Percentiles rank a stretch among this genome's conserved stretches.
Conservation (phyloP, 2,797 vertebrate species). For the Phalanger gymnotis region DNA sequence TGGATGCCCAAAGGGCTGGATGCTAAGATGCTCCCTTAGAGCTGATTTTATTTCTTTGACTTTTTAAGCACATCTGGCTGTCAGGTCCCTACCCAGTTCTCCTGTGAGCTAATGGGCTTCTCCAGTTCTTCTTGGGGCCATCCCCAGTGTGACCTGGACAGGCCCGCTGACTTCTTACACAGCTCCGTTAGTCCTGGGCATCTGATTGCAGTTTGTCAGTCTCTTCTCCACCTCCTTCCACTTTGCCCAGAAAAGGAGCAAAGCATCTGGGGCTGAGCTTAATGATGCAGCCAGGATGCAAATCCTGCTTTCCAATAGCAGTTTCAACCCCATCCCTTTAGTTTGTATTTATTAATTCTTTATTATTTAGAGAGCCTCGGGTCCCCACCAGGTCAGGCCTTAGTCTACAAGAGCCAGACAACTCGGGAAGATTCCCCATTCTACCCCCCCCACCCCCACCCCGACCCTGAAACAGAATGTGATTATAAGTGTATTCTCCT, state of each 20-base stretch:
- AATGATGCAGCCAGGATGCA: conserved; percentile 68
- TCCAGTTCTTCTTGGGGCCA: too few relatives aligned
- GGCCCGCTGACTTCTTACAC: conserved; percentile 28
- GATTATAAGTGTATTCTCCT: conserved; percentile 39
- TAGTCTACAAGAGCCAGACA: conserved; percentile 63
- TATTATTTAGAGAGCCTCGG: conserved; percentile 58
- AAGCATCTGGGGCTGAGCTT: background rate
- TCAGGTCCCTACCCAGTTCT: background rate
- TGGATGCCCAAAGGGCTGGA: background rate
- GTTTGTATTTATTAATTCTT: conserved; percentile 58
- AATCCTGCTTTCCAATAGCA: conserved; percentile 38
- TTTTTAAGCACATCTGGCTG: conserved; percentile 74
- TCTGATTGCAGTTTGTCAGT: conserved; percentile 71
- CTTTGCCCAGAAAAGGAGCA: conserved; percentile 31
- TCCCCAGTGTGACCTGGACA: conserved; percentile 40
- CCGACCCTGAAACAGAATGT: conserved; percentile 38
- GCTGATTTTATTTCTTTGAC: conserved; percentile 68
- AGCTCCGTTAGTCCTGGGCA: conserved; percentile 66
- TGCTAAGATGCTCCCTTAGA: background rate
- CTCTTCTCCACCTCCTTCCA: conserved; percentile 71
- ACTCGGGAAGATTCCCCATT: conserved; percentile 42
- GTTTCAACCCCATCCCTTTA: conserved; percentile 51
- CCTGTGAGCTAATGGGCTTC: background rate
- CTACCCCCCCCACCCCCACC: background rate
- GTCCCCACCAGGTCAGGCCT: conserved; percentile 5